These are phyloP conservation scores for Xanthia icteritia DNA, from an alignment of 2,888 invertebrate genomes.

Conservation along the genomic window DNA sequence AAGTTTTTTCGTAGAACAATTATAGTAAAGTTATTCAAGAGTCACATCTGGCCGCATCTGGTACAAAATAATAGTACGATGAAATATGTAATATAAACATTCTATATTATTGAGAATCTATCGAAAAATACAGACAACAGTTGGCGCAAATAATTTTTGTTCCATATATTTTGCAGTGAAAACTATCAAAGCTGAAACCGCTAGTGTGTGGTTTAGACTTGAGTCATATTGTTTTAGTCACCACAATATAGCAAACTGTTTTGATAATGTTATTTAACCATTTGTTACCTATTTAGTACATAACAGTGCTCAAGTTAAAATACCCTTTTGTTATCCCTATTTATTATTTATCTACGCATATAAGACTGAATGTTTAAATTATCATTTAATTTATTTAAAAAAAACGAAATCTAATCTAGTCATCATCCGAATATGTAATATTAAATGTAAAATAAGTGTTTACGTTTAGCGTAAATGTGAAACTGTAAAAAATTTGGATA, in stretches of 20 bases:
- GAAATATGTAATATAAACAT: not conserved
- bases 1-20: not conserved
- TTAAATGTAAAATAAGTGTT: slow-evolving; percentile 67
- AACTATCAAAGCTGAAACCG: slow-evolving; percentile 1
- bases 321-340: slow-evolving; percentile 55
- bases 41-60: not conserved
- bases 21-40: not conserved
- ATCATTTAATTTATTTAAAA: slow-evolving; percentile 63
- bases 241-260: slow-evolving; percentile 41
- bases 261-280: slow-evolving; percentile 49
- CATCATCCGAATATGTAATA: slow-evolving; percentile 61
- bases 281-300: slow-evolving; percentile 58
- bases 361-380: slow-evolving; percentile 74
- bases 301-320: slow-evolving; percentile 63
- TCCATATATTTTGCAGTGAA: not conserved
- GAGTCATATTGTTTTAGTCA: slow-evolving; percentile 43
- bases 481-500: slow-evolving; percentile 79
- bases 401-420: slow-evolving; percentile 65
- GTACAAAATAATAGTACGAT: not conserved
- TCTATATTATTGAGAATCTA: not conserved
- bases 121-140: not conserved
- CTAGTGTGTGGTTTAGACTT: slow-evolving; percentile 12
- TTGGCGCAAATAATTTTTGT: not conserved
- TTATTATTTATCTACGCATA: slow-evolving; percentile 68
- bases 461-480: slow-evolving; percentile 69